Evolutionary conservation across 2,797 vertebrate species (phyloP), one percentile per base, ranked within the genome.

Genomic region (Poecilia picta): DNA sequence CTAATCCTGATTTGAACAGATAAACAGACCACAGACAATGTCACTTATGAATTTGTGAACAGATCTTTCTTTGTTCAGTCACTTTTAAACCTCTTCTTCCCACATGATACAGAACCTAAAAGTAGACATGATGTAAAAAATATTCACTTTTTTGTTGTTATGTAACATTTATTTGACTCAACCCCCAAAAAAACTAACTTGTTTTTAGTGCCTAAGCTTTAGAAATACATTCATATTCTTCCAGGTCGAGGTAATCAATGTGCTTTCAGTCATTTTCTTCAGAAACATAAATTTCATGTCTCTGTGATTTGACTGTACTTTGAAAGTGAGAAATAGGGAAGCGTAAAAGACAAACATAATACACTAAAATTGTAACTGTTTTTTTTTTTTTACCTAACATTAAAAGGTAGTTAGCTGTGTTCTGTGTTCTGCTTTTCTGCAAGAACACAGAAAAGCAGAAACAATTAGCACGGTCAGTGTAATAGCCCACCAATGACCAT

Each of bases 401-500:
- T 70, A 15, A 23, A 70, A n/a, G 7, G 11, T 25, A 15, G 23
- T 71, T 71, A 71, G 5, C 41, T n/a, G n/a, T n/a, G n/a, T n/a
- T n/a, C n/a, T n/a, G n/a, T n/a, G n/a, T n/a, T n/a, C n/a, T n/a
- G n/a, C n/a, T n/a, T n/a, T n/a, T n/a, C 68, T n/a, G 39, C 11
- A 45, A 71, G 39, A 43, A 71, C 1, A 2, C 2, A 25, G 25
- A n/a, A 70, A 45, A n/a, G 39, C 5, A 68, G 33, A 70, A 28
- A 45, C 25, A 45, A 71, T 71, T n/a, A 71, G 41, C 28, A 41
- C 0, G 68, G 68, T 25, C 68, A n/a, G 68, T 25, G 18, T 28
- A 71, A 45, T 71, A 45, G n/a, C 68, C 41, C 68, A 45, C 25
- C 68, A 45, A 71, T 71, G 12, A 45, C 68, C 23, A 71, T 71